Percentiles rank a stretch among this genome's conserved stretches.
phyloP scores from a whole-genome alignment of 2,797 vertebrate species.

The Adrianichthys oophorus region DNA sequence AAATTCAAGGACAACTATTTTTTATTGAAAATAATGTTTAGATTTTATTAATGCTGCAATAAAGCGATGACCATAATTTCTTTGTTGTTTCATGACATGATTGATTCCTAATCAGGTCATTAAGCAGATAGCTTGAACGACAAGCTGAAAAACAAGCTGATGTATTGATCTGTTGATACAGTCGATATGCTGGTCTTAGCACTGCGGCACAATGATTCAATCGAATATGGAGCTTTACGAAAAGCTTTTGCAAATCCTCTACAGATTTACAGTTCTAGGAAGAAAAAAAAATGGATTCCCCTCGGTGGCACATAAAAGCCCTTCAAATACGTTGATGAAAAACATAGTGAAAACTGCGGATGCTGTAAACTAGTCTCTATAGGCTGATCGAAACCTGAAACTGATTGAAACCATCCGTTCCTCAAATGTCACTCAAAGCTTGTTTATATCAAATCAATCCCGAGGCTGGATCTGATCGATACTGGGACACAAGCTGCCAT shows the following conservation, averaged over 20 bases:
- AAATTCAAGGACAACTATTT: no score
- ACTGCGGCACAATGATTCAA: constrained; percentile 7
- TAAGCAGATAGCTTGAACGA: not conserved
- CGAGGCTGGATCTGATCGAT: constrained; percentile 18
- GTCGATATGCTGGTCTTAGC: not conserved
- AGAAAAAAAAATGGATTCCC: constrained; percentile 9
- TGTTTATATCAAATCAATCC: constrained; percentile 32
- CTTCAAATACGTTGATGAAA: not conserved
- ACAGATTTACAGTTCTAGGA: constrained; percentile 12
- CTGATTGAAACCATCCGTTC: not conserved
- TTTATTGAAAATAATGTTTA: no score
- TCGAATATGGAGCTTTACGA: constrained; percentile 20
- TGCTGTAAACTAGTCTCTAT: constrained; percentile 18
- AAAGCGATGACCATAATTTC: not conserved
- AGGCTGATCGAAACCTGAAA: constrained; percentile 17
- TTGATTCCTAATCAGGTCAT: not conserved
- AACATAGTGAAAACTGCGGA: constrained; percentile 8
- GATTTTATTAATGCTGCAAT: no score
- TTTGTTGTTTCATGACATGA: not conserved
- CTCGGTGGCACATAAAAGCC: constrained; percentile 20
- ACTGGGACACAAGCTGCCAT: constrained; percentile 9
- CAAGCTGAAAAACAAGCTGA: not conserved
- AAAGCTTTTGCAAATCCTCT: constrained; percentile 30
- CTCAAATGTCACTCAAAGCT: constrained; percentile 25
- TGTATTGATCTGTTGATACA: not conserved